Percentiles rank a stretch among this genome's conserved stretches.
These are phyloP conservation scores for Manacus vitellinus DNA, from an alignment of 2,113 vertebrate species.

Conservation along the genomic window DNA sequence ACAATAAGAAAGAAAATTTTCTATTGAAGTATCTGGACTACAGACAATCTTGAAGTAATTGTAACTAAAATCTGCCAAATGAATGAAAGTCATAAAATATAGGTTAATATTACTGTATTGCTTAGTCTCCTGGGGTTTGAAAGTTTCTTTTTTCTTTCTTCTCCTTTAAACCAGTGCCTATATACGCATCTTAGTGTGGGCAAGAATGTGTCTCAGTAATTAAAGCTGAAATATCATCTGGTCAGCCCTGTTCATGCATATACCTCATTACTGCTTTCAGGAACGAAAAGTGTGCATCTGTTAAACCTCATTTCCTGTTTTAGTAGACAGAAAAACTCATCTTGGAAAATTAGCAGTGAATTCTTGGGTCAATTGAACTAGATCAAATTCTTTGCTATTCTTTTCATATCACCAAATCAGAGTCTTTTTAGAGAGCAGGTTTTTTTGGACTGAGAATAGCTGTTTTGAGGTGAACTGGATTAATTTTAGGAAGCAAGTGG, in stretches of 20 bases:
- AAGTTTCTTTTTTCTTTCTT: neutral
- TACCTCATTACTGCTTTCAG: rapidly evolving
- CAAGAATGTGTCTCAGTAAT: neutral
- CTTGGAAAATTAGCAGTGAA: neutral
- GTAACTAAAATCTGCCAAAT: neutral
- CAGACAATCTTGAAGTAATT: neutral
- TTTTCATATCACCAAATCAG: neutral
- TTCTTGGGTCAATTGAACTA: neutral
- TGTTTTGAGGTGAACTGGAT: neutral
- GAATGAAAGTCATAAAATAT: neutral
- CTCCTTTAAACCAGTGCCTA: neutral
- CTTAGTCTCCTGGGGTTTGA: neutral
- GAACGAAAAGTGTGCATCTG: neutral
- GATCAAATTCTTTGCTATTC: neutral
- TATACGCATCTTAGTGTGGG: neutral
- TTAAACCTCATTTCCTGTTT: neutral
- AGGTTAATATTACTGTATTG: neutral
- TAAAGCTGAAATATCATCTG: neutral
- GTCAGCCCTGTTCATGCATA: neutral
- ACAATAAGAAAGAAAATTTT: neutral
- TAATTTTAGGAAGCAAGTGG: neutral
- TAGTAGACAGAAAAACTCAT: neutral
- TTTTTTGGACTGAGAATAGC: neutral
- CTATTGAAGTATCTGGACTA: neutral
- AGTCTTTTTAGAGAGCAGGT: neutral